A percentile compares a stretch with the other conserved stretches of the same genome.
Evolutionary conservation across 2,888 invertebrate species (phyloP).

Genomic region (Druceiella hillmani): DNA sequence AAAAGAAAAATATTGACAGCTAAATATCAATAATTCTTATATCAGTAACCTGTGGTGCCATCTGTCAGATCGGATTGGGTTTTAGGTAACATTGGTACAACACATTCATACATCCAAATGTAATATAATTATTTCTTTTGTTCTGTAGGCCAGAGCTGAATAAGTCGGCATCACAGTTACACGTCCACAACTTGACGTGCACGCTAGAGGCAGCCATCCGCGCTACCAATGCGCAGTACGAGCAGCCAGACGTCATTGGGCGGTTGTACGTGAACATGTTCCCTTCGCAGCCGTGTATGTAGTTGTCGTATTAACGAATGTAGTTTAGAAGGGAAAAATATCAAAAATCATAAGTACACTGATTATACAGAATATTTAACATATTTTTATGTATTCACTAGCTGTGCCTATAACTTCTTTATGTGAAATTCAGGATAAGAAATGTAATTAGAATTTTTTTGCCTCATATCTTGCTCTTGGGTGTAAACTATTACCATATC

Average conservation of each 20-base stretch:
- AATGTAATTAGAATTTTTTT: too few relatives aligned
- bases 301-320: neutral
- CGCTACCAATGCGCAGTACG: constrained; percentile 91
- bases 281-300: constrained; percentile 29
- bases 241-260: constrained; percentile 84
- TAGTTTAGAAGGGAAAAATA: neutral
- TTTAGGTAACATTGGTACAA: too few relatives aligned
- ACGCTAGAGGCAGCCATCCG: constrained; percentile 82
- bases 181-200: constrained; percentile 81
- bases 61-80: too few relatives aligned
- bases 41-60: too few relatives aligned
- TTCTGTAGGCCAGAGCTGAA: constrained; percentile 73
- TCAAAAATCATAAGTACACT: neutral
- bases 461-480: too few relatives aligned
- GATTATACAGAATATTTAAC: constrained; percentile 12
- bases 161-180: constrained; percentile 79
- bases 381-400: neutral
- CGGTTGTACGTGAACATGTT: constrained; percentile 77
- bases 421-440: too few relatives aligned
- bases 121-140: constrained; percentile 22
- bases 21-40: too few relatives aligned
- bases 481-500: too few relatives aligned
- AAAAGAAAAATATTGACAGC: too few relatives aligned
- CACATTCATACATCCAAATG: too few relatives aligned
- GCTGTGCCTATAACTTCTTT: too few relatives aligned